Base-by-base conservation (phyloP, 2,888 invertebrate species). In the Eupithecia subumbrata region DNA sequence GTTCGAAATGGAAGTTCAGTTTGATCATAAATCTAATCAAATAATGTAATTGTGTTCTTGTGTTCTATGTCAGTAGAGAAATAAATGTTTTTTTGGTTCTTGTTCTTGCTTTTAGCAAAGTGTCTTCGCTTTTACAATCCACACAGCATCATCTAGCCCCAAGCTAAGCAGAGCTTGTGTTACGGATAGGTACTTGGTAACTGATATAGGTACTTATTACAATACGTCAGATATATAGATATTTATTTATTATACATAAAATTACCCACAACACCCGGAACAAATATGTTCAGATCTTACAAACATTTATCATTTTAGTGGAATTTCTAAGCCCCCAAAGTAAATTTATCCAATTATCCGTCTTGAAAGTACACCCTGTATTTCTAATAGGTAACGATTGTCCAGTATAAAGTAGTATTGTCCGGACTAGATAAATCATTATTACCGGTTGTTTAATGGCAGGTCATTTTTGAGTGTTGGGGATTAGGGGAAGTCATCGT, bases 401-500 rank as follows among this genome's bases (percentile, higher is more conserved):
- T 76, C 84, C 86, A 84, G 84, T 80, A 74, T 66, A 72, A 82
- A 81, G 86, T 83, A 84, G 84, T 84, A 83, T 80, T 75, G 77
- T 75, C 79, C 78, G 68, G 60, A 60, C 22, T 84, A 85, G 86
- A 86, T 83, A 87, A 81, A 80, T 82, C 84, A 85, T 83, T 83
- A 85, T 80, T 81, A 77, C 81, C 71, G 82, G 80, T 83, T 82
- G 84, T 85, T 85, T 74, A 84, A 77, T 64, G 88, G 88, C 85
- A 84, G 82, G 86, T 89, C 88, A 89, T 84, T 85, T 79, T 81
- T 76, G 75, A 82, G 81, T 82, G 79, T 79, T 22, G 73, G 70
- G 79, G 77, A 78, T 79, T 79, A 79, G 74, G 78, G 77, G 76
- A 76, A 76, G 72, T 72, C 64, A 67, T 72, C 76, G 74, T 79